Evolutionary conservation across 2,888 invertebrate genomes (phyloP).

Genomic region (Brachyopa scutellaris): DNA sequence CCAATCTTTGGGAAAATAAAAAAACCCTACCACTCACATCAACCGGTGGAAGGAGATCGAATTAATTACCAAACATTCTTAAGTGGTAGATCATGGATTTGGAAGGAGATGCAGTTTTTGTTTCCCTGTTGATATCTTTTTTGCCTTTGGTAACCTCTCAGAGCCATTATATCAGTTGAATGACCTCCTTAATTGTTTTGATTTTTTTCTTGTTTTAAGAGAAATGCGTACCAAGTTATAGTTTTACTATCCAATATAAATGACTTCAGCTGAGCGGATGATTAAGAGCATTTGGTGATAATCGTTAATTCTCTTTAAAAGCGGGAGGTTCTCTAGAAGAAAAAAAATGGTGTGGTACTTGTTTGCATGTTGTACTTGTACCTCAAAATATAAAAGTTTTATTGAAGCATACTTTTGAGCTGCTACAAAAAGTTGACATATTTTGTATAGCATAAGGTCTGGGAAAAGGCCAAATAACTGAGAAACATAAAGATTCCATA

Average conservation of each 20-base stretch:
- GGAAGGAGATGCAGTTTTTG: neutral
- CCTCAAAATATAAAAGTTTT: neutral
- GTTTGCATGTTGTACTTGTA: neutral
- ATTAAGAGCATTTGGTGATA: conserved; percentile 9
- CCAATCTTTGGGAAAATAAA: neutral
- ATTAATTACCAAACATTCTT: too few species aligned
- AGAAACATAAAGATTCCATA: too few species aligned
- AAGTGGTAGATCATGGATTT: neutral
- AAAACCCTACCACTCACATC: neutral
- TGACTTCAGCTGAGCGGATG: conserved; percentile 24
- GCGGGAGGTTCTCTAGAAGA: neutral
- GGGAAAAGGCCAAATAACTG: neutral
- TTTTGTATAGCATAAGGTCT: neutral
- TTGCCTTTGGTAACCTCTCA: conserved; percentile 11
- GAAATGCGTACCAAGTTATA: conserved; percentile 32
- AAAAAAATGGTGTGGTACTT: neutral
- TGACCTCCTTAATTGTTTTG: conserved; percentile 73
- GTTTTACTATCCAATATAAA: conserved; percentile 40
- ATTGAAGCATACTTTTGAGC: neutral
- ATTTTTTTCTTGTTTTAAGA: conserved; percentile 45
- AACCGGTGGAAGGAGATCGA: too few species aligned
- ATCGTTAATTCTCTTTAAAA: conserved; percentile 16
- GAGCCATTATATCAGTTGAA: conserved; percentile 64
- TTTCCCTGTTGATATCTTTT: conserved; percentile 4
- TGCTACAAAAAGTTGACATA: neutral